phyloP scores from a whole-genome alignment of 1,140 invertebrate genomes.

The Lordiphosa clarofinis region DNA sequence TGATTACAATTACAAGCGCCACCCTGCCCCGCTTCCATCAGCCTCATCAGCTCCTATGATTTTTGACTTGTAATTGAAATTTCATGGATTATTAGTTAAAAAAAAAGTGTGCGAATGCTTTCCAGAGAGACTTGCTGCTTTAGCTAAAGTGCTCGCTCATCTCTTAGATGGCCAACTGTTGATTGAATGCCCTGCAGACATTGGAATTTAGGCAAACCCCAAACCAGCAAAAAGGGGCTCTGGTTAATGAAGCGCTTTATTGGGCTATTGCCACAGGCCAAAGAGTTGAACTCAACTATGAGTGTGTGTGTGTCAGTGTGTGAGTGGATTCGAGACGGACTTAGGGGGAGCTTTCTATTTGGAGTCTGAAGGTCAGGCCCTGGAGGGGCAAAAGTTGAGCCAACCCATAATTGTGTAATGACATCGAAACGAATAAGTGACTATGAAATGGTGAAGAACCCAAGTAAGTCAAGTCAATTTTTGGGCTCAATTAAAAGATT shows the following conservation, averaged over 20 bases:
- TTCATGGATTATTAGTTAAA: conserved; percentile 69
- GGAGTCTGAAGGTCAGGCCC: conserved; percentile 46
- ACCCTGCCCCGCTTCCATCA: not conserved
- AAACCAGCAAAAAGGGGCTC: conserved; percentile 3
- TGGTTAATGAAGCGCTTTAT: conserved; percentile 62
- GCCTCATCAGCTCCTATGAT: conserved; percentile 32
- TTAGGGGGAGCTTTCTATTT: conserved; percentile 22
- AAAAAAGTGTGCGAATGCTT: conserved; percentile 1
- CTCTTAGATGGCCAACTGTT: conserved; percentile 47
- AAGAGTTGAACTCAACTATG: conserved; percentile 29
- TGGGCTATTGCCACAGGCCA: conserved; percentile 45
- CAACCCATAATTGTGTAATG: conserved; percentile 57
- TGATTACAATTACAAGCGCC: conserved; percentile 40
- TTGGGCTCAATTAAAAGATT: conserved; percentile 2
- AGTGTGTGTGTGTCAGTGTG: not conserved
- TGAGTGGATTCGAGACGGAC: not conserved
- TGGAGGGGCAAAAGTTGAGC: conserved; percentile 47
- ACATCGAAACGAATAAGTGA: conserved; percentile 37
- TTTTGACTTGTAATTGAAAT: conserved; percentile 72
- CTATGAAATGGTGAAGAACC: conserved; percentile 15
- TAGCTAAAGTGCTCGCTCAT: conserved; percentile 5
- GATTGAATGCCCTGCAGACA: conserved; percentile 37
- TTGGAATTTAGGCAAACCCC: conserved; percentile 16
- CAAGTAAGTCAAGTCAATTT: not conserved
- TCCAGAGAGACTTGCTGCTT: conserved; percentile 1